Conservation (phyloP, 2,888 invertebrate genomes). For the Podotricha telesiphe region DNA sequence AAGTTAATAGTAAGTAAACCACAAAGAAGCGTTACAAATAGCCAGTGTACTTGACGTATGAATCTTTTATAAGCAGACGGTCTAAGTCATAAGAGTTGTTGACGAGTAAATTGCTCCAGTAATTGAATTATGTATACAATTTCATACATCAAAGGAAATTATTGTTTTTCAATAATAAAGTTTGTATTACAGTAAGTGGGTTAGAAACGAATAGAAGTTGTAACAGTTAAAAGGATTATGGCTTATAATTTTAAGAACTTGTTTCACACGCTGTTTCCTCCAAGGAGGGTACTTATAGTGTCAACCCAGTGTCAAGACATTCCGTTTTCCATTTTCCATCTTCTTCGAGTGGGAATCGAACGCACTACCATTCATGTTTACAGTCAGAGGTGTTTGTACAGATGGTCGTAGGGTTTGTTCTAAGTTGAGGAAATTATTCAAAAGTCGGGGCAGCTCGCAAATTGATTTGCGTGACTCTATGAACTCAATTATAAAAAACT, state of each 20-base stretch:
- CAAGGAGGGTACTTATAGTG: too few relatives aligned
- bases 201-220: background rate
- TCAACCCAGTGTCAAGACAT: too few relatives aligned
- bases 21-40: conserved; percentile 56
- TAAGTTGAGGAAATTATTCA: too few relatives aligned
- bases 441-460: too few relatives aligned
- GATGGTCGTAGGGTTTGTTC: too few relatives aligned
- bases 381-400: too few relatives aligned
- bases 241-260: background rate
- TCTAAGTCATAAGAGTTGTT: conserved; percentile 44
- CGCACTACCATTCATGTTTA: too few relatives aligned
- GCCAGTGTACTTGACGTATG: conserved; percentile 56
- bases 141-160: conserved; percentile 12
- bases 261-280: too few relatives aligned
- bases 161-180: conserved; percentile 16
- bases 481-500: too few relatives aligned
- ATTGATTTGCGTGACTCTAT: too few relatives aligned
- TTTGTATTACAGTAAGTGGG: background rate
- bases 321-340: too few relatives aligned
- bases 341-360: too few relatives aligned
- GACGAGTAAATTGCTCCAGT: conserved; percentile 35
- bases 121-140: conserved; percentile 21
- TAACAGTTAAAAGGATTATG: background rate
- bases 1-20: conserved; percentile 55
- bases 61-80: conserved; percentile 60